Percentiles rank a stretch among this genome's conserved stretches.
Conservation (phyloP, 1,140 invertebrate genomes). For the Planococcus citri region DNA sequence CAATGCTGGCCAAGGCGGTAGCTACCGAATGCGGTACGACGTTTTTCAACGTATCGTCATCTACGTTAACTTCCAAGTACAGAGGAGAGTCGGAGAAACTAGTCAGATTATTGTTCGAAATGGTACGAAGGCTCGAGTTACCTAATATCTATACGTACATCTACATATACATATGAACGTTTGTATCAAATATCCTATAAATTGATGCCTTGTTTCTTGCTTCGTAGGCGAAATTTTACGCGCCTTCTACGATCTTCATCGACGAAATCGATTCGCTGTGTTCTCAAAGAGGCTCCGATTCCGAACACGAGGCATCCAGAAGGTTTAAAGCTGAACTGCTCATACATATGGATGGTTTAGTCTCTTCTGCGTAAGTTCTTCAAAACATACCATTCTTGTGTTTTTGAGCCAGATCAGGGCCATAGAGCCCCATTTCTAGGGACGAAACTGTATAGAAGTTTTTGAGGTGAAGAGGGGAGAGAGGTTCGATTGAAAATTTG, state of each 20-base stretch:
- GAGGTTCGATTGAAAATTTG: background rate
- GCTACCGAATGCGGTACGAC: slow-evolving; percentile 73
- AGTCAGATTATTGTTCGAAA: slow-evolving; percentile 55
- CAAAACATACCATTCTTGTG: too few relatives aligned
- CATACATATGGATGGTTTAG: slow-evolving; percentile 57
- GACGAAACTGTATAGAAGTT: background rate
- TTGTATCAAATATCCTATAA: too few relatives aligned
- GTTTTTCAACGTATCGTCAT: slow-evolving; percentile 58
- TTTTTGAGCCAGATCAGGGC: too few relatives aligned
- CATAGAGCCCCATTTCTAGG: too few relatives aligned
- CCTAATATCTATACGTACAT: too few relatives aligned
- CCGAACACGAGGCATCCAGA: slow-evolving; percentile 56
- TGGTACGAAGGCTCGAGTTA: slow-evolving; percentile 38
- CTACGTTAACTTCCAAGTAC: slow-evolving; percentile 59
- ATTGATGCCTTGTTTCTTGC: too few relatives aligned
- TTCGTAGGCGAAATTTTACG: slow-evolving; percentile 50
- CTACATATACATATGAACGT: too few relatives aligned
- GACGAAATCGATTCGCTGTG: slow-evolving; percentile 62
- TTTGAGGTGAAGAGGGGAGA: background rate
- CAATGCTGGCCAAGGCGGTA: slow-evolving; percentile 95
- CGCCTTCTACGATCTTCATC: slow-evolving; percentile 59
- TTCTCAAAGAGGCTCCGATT: slow-evolving; percentile 46
- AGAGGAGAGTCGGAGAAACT: slow-evolving; percentile 63
- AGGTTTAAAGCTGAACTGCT: slow-evolving; percentile 58
- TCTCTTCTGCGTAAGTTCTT: slow-evolving; percentile 27